Base-by-base conservation (phyloP, 2,113 vertebrate genomes). In the Grantiella picta region DNA sequence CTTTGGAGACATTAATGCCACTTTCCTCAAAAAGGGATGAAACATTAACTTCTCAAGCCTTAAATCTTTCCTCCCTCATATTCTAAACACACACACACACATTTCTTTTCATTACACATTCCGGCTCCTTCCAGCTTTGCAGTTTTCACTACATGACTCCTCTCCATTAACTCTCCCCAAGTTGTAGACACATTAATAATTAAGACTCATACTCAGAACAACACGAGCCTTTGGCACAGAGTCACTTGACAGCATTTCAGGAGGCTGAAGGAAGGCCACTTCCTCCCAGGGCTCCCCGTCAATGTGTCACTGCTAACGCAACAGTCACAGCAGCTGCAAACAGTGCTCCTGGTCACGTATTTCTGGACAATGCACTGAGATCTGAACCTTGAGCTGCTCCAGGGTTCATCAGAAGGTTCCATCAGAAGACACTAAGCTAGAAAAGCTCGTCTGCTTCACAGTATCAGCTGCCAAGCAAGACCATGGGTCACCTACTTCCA, bases 251-350 rank as follows among this genome's bases (percentile, higher is more conserved):
- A 57, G 33, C 47, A 31, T 49, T 92, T 61, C 36, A 42, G 52
- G 60, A 28, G 73, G n/a, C 47, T 25, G 40, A 17, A 38, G 42
- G n/a, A 91, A 15, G 9, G 44, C 15, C 45, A 38, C 38, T 38
- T 38, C 38, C 8, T 4, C 7, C 10, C 9, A 52, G 56, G 0
- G 1, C 52, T 88, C 16, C 13, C 56, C 81, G 18, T 2, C 44
- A 89, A 53, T 17, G 35, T 5, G 52, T 18, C 36, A 33, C 29
- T 47, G 0, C 0, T 13, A 33, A 4, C 0, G 11, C 19, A 63
- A 11, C 52, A 66, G 18, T 40, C 50, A 36, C 33, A 45, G 36
- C 36, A 71, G 35, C 61, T 56, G 35, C 73, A 78, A 42, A 35
- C 10, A 29, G 2, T 44, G n/a, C 35, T 56, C n/a, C 50, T 65